Evolutionary conservation across 2,888 invertebrate species (phyloP), one percentile per base, ranked within the genome.

Genomic region (Acholoe squamosa): DNA sequence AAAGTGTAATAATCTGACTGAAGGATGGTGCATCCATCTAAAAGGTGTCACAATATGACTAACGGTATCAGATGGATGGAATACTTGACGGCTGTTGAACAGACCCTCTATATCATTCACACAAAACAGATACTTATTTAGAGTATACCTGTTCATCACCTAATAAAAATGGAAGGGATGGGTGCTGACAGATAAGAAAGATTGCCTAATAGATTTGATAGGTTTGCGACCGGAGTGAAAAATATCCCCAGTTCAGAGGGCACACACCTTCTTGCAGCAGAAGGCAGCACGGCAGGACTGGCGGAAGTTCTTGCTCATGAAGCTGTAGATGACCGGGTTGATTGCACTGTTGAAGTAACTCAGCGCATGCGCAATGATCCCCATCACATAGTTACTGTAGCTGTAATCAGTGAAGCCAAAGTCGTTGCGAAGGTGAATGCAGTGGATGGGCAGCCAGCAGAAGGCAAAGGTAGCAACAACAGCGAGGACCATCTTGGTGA

Each of bases 291-390:
- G 89, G 91, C 91, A 92, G 89, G 90, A 89, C 25, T 91, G 51
- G 19, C 94, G 89, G 91, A 94, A 94, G 61, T 92, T 92, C 28
- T 92, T 92, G 88, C 94, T 94, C 76, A 93, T 93, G 89, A 94
- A 93, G 89, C 94, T 94, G 91, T 94, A 94, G 89, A 94, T 94
- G 84, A 94, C 91, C 0, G 94, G 94, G 90, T 94, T 94, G 22
- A 94, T 91, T 10, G 94, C 93, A 91, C 93, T 93, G 91, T 94
- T 94, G 12, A 94, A 89, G 56, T 91, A 92, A 19, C 90, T 90
- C 52, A 92, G 61, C 0, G 56, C 56, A 22, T 89, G 89, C 31
- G 89, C 89, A 0, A 61, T 25, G 71, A 89, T 61, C 1, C 51
- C 28, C n/a, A 25, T 71, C 33, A 67, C 28, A 43, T 89, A 89